These are phyloP conservation scores for Malacoraja senta DNA, from an alignment of 2,797 vertebrate species.

Conservation along the genomic window DNA sequence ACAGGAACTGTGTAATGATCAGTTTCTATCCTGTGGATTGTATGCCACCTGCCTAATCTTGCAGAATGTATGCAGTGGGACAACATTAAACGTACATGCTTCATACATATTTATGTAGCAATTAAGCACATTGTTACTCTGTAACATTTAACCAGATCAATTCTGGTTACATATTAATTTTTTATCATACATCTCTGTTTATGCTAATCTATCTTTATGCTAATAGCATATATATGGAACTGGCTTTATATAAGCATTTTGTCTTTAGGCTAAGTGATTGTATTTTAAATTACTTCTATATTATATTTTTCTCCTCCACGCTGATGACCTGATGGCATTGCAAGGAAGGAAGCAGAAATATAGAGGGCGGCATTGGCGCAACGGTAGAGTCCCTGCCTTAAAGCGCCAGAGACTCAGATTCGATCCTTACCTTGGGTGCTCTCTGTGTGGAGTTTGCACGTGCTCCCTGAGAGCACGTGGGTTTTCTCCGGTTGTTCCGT, in stretches of 20 bases:
- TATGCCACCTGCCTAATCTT: neutral
- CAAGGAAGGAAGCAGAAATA: neutral
- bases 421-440: too few species aligned
- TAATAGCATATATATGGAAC: neutral
- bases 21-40: neutral
- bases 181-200: neutral
- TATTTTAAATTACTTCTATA: neutral
- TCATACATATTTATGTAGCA: neutral
- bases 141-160: neutral
- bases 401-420: too few species aligned
- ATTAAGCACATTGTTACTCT: neutral
- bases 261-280: neutral
- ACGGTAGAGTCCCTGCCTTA: too few species aligned
- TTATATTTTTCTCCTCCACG: neutral
- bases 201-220: neutral
- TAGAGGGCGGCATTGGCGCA: neutral
- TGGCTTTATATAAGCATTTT: neutral
- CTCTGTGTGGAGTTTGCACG: too few species aligned
- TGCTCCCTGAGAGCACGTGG: too few species aligned
- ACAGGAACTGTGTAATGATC: neutral
- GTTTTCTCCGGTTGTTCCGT: too few species aligned
- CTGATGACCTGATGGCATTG: neutral
- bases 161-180: neutral
- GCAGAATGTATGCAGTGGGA: neutral
- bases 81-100: neutral